phyloP scores from a whole-genome alignment of 2,888 invertebrate species.

The Parapristionchus giblindavisi region DNA sequence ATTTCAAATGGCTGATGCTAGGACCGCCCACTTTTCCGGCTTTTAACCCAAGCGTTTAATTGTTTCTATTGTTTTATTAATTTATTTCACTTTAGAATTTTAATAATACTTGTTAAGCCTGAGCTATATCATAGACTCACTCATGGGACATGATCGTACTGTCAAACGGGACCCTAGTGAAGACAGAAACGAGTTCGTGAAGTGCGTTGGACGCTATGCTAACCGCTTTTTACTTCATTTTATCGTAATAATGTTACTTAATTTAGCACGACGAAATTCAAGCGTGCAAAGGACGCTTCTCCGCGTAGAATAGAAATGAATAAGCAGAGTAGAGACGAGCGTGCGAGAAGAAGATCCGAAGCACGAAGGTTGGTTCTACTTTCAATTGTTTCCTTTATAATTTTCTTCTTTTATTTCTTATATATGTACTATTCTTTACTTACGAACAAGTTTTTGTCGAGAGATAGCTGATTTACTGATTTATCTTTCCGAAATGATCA shows the following conservation, averaged over 20 bases:
- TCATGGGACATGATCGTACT: slow-evolving; percentile 27
- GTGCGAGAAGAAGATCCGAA: slow-evolving; percentile 46
- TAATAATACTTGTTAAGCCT: not conserved
- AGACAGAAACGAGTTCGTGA: not conserved
- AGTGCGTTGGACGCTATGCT: not conserved
- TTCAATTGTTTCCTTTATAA: slow-evolving; percentile 26
- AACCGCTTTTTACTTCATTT: not conserved
- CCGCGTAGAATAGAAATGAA: slow-evolving; percentile 25
- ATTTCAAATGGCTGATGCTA: not conserved
- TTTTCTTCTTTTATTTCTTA: not conserved
- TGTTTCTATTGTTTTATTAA: not conserved
- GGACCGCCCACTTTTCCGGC: not conserved
- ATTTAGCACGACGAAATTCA: slow-evolving; percentile 5
- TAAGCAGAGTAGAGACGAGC: slow-evolving; percentile 48
- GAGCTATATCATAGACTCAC: slow-evolving; percentile 4
- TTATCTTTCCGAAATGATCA: not conserved
- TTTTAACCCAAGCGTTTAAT: slow-evolving; percentile 21
- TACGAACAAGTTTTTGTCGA: not conserved
- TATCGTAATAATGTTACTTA: not conserved
- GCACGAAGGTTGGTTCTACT: slow-evolving; percentile 35
- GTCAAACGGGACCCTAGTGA: not conserved
- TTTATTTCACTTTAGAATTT: not conserved
- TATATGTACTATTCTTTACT: not conserved
- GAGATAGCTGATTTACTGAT: not conserved
- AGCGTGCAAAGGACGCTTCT: not conserved